Percentiles rank a stretch among this genome's conserved stretches.
Conservation (phyloP, 2,113 vertebrate species). For the Pseudopipra pipra region DNA sequence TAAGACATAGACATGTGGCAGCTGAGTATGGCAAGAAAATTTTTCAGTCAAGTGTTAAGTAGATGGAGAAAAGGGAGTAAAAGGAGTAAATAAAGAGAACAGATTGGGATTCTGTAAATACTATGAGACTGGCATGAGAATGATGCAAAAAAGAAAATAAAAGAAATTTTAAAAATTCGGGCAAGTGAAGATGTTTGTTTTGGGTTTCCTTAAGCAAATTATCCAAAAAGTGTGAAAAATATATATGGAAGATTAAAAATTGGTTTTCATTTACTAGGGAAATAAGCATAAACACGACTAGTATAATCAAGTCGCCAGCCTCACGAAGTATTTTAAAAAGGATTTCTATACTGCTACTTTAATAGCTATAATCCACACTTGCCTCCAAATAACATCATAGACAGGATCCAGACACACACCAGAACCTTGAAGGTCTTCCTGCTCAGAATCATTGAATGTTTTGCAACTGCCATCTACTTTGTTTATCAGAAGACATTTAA, state of each 20-base stretch:
- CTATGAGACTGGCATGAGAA: background rate
- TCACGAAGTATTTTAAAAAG: background rate
- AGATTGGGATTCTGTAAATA: background rate
- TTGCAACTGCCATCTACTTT: constrained; percentile 98
- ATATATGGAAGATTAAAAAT: background rate
- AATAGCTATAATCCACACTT: constrained; percentile 53
- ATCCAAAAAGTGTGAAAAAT: background rate
- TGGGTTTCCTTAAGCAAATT: background rate
- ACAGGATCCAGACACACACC: constrained; percentile 97
- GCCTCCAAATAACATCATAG: constrained; percentile 99
- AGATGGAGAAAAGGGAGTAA: background rate
- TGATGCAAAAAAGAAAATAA: background rate
- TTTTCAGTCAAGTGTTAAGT: background rate
- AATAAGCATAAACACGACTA: background rate
- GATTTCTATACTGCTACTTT: background rate
- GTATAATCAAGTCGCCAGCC: background rate
- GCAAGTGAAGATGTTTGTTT: background rate
- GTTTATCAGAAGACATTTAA: constrained; percentile 98
- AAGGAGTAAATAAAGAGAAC: background rate
- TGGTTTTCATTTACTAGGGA: background rate
- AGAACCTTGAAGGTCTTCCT: constrained; percentile 97
- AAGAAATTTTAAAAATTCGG: accelerated
- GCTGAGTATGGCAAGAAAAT: background rate
- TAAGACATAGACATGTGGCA: background rate
- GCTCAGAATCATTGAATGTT: constrained; percentile 98